Percentiles rank a stretch among this genome's conserved stretches.
These are phyloP conservation scores for Sarcophaga bullata DNA, from an alignment of 1,140 invertebrate species.

Conservation along the genomic window DNA sequence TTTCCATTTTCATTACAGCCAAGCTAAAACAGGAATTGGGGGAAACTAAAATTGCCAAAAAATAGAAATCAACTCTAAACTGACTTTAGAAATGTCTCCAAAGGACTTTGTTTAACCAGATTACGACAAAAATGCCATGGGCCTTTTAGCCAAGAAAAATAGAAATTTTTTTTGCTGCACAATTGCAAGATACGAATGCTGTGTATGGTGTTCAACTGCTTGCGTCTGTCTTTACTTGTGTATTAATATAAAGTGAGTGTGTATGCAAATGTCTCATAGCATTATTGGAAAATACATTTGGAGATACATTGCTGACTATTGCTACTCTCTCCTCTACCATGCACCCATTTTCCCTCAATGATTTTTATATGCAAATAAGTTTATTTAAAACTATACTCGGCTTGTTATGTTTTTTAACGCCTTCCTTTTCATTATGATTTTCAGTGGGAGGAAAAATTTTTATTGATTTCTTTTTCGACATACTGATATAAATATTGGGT, in stretches of 20 bases:
- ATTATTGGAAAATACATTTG: slow-evolving; percentile 33
- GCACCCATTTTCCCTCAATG: not conserved
- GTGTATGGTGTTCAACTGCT: not conserved
- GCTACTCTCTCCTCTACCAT: not conserved
- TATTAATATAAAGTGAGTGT: not conserved
- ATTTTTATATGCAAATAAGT: no score
- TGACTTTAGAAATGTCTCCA: slow-evolving; percentile 33
- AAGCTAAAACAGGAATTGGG: not conserved
- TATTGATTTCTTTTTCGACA: no score
- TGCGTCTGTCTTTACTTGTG: not conserved
- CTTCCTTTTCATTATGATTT: no score
- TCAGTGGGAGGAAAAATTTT: no score
- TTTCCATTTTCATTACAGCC: slow-evolving; percentile 35
- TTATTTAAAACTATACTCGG: no score
- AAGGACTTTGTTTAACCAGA: slow-evolving; percentile 36
- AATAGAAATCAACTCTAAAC: not conserved
- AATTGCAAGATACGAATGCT: slow-evolving; percentile 1
- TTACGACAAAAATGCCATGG: slow-evolving; percentile 43
- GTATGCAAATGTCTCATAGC: not conserved
- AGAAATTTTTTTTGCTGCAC: not conserved
- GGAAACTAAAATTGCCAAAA: not conserved
- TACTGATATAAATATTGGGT: not conserved
- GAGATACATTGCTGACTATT: slow-evolving; percentile 12
- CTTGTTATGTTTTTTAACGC: no score
- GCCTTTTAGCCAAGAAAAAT: slow-evolving; percentile 37